Percentiles rank a stretch among this genome's conserved stretches.
Evolutionary conservation across 53 echinoderm and acorn worm genomes (phyloP).

Genomic region (Astropecten irregularis): DNA sequence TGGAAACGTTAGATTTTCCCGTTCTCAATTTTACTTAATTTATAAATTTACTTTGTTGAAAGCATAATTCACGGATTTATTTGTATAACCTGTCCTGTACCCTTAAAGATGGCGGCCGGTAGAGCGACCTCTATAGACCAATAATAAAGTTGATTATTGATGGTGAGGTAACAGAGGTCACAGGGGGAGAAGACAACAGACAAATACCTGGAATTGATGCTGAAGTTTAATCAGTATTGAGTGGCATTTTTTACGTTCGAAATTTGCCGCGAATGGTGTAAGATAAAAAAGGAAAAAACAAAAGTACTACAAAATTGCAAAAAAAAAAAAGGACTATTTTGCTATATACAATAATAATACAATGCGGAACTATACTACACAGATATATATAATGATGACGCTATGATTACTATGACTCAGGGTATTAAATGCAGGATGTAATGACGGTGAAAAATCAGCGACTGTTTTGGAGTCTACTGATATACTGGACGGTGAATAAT

Average conservation of each 20-base stretch:
- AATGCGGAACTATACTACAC: constrained; percentile 28
- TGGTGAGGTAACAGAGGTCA: too few species aligned
- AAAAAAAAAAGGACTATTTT: constrained; percentile 52
- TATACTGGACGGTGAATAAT: constrained; percentile 37
- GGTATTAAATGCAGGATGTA: constrained; percentile 33
- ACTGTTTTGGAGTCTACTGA: constrained; percentile 31
- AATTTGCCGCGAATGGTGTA: constrained; percentile 45
- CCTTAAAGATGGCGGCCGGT: too few species aligned
- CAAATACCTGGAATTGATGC: constrained; percentile 34
- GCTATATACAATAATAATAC: constrained; percentile 54
- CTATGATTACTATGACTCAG: constrained; percentile 35
- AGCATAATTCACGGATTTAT: too few species aligned
- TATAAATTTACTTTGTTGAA: too few species aligned
- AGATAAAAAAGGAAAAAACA: neutral
- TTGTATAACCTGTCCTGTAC: too few species aligned
- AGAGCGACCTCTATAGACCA: too few species aligned
- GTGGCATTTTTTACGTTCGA: constrained; percentile 51
- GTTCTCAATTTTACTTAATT: too few species aligned
- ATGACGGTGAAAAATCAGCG: constrained; percentile 23
- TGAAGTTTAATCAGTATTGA: constrained; percentile 40
- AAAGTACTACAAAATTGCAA: constrained; percentile 45
- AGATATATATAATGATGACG: constrained; percentile 21
- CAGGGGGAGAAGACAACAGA: too few species aligned
- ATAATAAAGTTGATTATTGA: too few species aligned
- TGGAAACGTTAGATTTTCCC: too few species aligned